Conservation (phyloP, 64 coral and sea anemone genomes). For the Actinia tenebrosa region DNA sequence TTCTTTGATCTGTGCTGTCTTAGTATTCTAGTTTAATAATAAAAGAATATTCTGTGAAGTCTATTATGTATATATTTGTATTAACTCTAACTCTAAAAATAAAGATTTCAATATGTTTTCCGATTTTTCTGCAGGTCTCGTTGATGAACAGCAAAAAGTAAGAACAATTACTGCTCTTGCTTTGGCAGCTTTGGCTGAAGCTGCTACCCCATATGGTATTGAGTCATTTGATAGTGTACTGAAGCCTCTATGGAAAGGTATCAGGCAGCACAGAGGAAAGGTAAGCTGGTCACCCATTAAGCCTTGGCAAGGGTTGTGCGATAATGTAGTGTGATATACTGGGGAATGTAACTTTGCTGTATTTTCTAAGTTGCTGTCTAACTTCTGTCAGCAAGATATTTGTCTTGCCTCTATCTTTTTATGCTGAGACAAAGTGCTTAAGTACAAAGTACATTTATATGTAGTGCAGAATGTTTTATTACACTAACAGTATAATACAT, state of each 20-base stretch:
- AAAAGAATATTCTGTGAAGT: too few relatives aligned
- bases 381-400: too few relatives aligned
- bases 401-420: not conserved
- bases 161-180: slow-evolving; percentile 99
- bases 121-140: slow-evolving; percentile 63
- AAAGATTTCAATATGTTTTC: not conserved
- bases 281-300: not conserved
- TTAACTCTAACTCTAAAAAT: too few relatives aligned
- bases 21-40: too few relatives aligned
- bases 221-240: slow-evolving; percentile 99
- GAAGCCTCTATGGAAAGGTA: slow-evolving; percentile 98
- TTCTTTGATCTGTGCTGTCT: too few relatives aligned
- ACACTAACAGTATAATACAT: too few relatives aligned
- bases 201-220: slow-evolving; percentile 98
- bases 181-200: slow-evolving; percentile 97
- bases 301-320: not conserved
- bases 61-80: too few relatives aligned
- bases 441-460: not conserved
- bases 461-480: not conserved
- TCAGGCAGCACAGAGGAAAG: slow-evolving; percentile 99
- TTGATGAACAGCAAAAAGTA: slow-evolving; percentile 99
- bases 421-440: not conserved
- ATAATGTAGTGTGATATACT: not conserved
- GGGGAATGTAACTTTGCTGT: not conserved
- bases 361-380: not conserved